phyloP scores from a whole-genome alignment of 2,888 invertebrate genomes.

The Gerosis bhagava region DNA sequence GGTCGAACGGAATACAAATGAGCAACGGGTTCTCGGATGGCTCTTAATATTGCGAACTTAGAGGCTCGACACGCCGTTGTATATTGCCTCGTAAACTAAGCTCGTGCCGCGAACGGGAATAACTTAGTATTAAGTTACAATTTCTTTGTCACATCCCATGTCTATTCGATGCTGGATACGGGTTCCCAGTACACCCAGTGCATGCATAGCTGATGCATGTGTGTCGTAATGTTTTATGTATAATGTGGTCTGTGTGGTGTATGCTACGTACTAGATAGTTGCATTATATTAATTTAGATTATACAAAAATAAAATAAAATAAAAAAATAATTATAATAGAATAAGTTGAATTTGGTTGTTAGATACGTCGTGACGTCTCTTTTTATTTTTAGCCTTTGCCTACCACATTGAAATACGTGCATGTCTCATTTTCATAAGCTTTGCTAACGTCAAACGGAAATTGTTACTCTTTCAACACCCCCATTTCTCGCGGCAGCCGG shows the following conservation, averaged over 20 bases:
- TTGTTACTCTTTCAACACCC: background rate
- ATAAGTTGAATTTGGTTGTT: too few relatives aligned
- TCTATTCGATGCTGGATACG: conserved; percentile 3
- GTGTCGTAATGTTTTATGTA: too few relatives aligned
- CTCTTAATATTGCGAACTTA: conserved; percentile 65
- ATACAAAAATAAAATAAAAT: too few relatives aligned
- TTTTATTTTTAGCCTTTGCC: too few relatives aligned
- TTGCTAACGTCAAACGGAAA: too few relatives aligned
- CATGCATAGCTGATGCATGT: conserved; percentile 2
- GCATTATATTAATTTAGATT: too few relatives aligned
- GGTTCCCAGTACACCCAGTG: background rate
- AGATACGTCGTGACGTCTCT: too few relatives aligned
- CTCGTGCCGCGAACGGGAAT: conserved; percentile 67
- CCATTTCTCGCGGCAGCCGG: conserved; percentile 12
- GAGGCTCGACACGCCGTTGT: conserved; percentile 58
- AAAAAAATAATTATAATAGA: too few relatives aligned
- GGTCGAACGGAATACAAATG: conserved; percentile 60
- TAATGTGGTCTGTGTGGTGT: too few relatives aligned
- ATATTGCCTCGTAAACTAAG: conserved; percentile 70
- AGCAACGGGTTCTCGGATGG: conserved; percentile 49
- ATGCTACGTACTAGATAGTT: too few relatives aligned
- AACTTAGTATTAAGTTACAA: conserved; percentile 68
- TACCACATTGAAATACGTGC: too few relatives aligned
- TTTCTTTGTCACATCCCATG: conserved; percentile 46
- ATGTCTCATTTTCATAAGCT: too few relatives aligned